These are phyloP conservation scores for Nipponia nippon DNA, from an alignment of 2,113 vertebrate species.

Conservation along the genomic window DNA sequence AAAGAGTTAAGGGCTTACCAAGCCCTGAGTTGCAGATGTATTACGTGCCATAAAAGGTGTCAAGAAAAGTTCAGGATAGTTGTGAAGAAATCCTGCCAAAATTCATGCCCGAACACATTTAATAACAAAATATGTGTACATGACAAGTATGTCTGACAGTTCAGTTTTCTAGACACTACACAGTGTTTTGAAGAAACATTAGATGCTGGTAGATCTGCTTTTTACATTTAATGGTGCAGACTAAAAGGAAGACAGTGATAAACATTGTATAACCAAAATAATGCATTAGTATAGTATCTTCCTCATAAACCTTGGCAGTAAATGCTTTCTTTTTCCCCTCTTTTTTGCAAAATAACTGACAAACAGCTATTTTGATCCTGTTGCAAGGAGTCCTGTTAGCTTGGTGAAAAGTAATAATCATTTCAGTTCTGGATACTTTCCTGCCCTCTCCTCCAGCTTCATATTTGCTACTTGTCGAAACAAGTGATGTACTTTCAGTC, in stretches of 20 bases:
- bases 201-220: conserved; percentile 60
- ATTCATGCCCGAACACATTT: conserved; percentile 80
- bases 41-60: conserved; percentile 76
- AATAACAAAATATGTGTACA: conserved; percentile 73
- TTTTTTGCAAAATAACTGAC: neutral
- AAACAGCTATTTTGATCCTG: neutral
- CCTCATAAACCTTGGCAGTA: neutral
- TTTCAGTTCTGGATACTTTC: neutral
- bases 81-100: conserved; percentile 71
- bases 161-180: conserved; percentile 64
- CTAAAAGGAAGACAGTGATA: neutral
- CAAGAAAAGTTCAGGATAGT: conserved; percentile 80
- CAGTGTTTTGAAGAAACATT: conserved; percentile 65
- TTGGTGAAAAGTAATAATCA: neutral
- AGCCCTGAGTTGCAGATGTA: conserved; percentile 40
- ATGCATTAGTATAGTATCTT: neutral
- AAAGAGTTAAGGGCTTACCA: conserved; percentile 66
- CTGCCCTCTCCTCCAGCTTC: neutral
- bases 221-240: conserved; percentile 59
- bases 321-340: neutral
- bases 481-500: neutral
- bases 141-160: conserved; percentile 73
- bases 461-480: neutral
- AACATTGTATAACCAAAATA: conserved; percentile 4
- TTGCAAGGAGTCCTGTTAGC: neutral